Conservation (phyloP, 2,888 invertebrate genomes). For the Drosophila histrio region DNA sequence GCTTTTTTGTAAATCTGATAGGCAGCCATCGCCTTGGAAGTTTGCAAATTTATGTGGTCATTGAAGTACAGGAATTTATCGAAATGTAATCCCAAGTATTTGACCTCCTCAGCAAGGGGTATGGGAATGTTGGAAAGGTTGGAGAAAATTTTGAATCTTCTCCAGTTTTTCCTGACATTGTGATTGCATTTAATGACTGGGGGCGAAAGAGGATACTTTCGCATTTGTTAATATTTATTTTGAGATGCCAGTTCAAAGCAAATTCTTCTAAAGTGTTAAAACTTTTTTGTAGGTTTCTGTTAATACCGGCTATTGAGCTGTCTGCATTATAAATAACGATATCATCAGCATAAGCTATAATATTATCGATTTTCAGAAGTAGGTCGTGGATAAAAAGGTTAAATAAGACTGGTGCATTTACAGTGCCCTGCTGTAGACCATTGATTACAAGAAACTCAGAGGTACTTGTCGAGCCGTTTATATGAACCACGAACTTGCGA, state of each 20-base stretch:
- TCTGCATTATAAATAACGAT: background rate
- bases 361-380: background rate
- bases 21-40: background rate
- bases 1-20: background rate
- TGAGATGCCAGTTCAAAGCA: background rate
- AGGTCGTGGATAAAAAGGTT: background rate
- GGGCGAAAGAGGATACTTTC: background rate
- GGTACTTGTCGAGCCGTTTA: background rate
- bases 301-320: background rate
- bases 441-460: conserved; percentile 1
- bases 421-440: conserved; percentile 31
- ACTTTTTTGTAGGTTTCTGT: background rate
- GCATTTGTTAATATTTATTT: background rate
- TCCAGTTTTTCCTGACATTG: background rate
- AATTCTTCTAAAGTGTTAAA: background rate
- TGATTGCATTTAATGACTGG: background rate
- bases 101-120: background rate
- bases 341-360: background rate
- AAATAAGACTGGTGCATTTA: conserved; percentile 23
- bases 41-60: background rate
- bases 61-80: background rate
- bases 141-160: background rate
- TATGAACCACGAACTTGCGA: conserved; percentile 12
- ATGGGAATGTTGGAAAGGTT: background rate
- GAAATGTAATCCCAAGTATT: background rate